Conservation (phyloP, 2,888 invertebrate genomes). For the Drosophila emarginata region DNA sequence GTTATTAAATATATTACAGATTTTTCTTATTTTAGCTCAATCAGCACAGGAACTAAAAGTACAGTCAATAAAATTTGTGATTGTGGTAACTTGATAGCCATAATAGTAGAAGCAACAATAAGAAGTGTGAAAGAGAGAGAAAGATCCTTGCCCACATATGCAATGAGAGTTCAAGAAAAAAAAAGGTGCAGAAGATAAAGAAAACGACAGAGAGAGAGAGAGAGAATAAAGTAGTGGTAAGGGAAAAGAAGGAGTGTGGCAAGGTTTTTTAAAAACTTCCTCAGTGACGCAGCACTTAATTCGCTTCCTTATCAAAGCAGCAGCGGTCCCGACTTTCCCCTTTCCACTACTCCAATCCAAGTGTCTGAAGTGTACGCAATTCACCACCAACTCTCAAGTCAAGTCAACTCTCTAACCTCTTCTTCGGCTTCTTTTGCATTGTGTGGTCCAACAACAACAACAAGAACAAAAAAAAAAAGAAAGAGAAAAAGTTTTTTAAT, state of each 20-base stretch:
- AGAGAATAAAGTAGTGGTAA: not conserved
- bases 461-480: no score
- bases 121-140: not conserved
- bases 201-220: not conserved
- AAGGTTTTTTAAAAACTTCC: slow-evolving; percentile 46
- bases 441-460: slow-evolving; percentile 49
- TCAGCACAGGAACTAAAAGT: not conserved
- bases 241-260: not conserved
- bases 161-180: not conserved
- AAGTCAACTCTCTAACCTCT: slow-evolving; percentile 1
- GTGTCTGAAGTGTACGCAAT: slow-evolving; percentile 26
- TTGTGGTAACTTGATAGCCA: not conserved
- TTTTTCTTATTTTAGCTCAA: not conserved
- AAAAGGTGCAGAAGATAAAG: not conserved
- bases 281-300: slow-evolving; percentile 66
- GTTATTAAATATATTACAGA: no score
- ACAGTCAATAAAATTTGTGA: not conserved
- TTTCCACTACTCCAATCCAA: not conserved
- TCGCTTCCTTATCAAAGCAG: slow-evolving; percentile 70
- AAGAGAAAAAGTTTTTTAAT: slow-evolving; percentile 70
- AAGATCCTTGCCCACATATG: slow-evolving; percentile 10
- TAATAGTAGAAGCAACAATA: slow-evolving; percentile 23
- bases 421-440: slow-evolving; percentile 37
- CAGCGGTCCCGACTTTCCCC: slow-evolving; percentile 27
- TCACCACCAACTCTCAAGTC: slow-evolving; percentile 6